Conservation (phyloP, 1,140 invertebrate species). For the Thaumatotibia leucotreta region DNA sequence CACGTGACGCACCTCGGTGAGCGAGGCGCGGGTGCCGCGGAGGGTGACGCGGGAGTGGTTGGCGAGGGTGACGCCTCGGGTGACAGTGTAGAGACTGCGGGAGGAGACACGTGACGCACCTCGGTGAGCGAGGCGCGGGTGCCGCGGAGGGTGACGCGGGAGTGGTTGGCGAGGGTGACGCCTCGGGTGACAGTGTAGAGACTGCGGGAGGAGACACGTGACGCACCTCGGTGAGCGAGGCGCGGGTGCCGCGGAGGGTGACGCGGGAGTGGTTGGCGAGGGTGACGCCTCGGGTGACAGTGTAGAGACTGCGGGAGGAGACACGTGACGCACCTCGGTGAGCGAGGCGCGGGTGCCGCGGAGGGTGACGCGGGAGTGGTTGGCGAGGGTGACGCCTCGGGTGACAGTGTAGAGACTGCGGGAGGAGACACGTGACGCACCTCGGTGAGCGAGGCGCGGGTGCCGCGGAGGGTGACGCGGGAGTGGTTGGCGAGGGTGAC, state of each 20-base stretch:
- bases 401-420: too few species aligned
- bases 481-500: background rate
- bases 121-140: constrained; percentile 89
- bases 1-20: too few species aligned
- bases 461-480: constrained; percentile 85
- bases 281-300: constrained; percentile 85
- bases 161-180: constrained; percentile 91
- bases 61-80: constrained; percentile 88
- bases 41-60: background rate
- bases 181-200: constrained; percentile 86
- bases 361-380: constrained; percentile 79
- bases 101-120: constrained; percentile 70
- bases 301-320: constrained; percentile 89
- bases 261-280: constrained; percentile 79
- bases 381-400: too few species aligned
- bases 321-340: constrained; percentile 80
- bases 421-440: too few species aligned
- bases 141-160: constrained; percentile 85
- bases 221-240: constrained; percentile 47
- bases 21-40: too few species aligned
- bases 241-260: constrained; percentile 86
- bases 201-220: too few species aligned
- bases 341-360: constrained; percentile 83
- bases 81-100: constrained; percentile 74
- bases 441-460: constrained; percentile 79